A percentile compares a stretch with the other conserved stretches of the same genome.
These are phyloP conservation scores for Iphiclides podalirius DNA, from an alignment of 2,888 invertebrate species.

Conservation along the genomic window DNA sequence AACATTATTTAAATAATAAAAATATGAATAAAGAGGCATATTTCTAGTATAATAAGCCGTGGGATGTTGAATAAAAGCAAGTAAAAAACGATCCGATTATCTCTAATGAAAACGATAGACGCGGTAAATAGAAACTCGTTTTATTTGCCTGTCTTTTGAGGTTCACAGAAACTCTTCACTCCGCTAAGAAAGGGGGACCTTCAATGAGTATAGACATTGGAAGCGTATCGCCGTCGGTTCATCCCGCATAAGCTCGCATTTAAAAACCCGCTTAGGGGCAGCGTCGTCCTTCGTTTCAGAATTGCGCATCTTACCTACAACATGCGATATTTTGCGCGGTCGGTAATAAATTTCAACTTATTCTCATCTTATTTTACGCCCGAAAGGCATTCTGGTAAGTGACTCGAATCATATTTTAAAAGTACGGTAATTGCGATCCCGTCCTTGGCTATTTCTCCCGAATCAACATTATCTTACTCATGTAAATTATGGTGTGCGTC, in stretches of 20 bases:
- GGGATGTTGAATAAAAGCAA: constrained; percentile 8
- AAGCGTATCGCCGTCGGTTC: constrained; percentile 25
- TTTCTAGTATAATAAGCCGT: no score
- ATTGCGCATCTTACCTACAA: constrained; percentile 51
- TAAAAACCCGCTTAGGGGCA: constrained; percentile 62
- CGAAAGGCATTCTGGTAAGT: constrained; percentile 43
- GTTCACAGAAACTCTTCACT: constrained; percentile 18
- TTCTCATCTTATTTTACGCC: constrained; percentile 45
- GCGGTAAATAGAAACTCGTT: constrained; percentile 19
- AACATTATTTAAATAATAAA: no score
- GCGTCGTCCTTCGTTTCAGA: constrained; percentile 53
- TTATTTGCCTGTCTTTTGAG: constrained; percentile 19
- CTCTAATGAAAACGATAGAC: constrained; percentile 21
- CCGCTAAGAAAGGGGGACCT: constrained; percentile 24
- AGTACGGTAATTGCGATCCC: constrained; percentile 21
- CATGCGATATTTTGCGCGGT: constrained; percentile 57
- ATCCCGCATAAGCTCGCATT: constrained; percentile 33
- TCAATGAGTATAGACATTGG: constrained; percentile 23
- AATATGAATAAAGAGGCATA: no score
- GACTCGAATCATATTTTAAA: constrained; percentile 27
- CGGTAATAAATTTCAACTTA: constrained; percentile 55
- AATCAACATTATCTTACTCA: constrained; percentile 18
- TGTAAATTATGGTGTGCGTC: constrained; percentile 7
- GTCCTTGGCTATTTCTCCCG: constrained; percentile 14
- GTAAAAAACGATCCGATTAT: constrained; percentile 16